Percentiles rank a stretch among this genome's conserved stretches.
Evolutionary conservation across 2,113 vertebrate genomes (phyloP).

Genomic region (Puffinus mauretanicus): DNA sequence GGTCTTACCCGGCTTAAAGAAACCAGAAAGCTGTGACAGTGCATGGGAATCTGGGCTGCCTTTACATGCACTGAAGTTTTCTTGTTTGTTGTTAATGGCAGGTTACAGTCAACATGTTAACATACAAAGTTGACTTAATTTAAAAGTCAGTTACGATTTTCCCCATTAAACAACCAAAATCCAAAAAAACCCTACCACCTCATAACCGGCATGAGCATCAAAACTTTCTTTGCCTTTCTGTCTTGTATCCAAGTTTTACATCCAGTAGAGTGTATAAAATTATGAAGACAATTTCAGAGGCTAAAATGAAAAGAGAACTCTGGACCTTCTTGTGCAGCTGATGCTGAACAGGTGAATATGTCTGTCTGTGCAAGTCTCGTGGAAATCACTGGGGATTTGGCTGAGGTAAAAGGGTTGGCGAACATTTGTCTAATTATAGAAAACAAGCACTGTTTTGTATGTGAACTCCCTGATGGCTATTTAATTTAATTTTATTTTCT

Average conservation of each 20-base stretch:
- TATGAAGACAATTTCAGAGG: not conserved
- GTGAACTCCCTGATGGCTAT: constrained; percentile 24
- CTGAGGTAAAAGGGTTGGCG: not conserved
- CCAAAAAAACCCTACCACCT: not conserved
- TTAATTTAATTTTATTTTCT: constrained; percentile 1
- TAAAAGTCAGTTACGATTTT: not conserved
- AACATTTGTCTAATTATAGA: constrained; percentile 33
- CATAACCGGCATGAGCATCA: not conserved
- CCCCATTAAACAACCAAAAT: not conserved
- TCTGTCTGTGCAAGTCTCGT: not conserved
- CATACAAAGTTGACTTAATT: not conserved
- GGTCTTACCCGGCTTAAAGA: not conserved
- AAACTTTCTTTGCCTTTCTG: not conserved
- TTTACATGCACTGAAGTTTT: not conserved
- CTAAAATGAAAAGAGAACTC: not conserved
- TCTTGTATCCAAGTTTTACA: not conserved
- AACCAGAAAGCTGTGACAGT: not conserved
- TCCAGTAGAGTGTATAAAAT: not conserved
- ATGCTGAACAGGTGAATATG: constrained; percentile 13
- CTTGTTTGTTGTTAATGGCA: not conserved
- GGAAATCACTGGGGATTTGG: not conserved
- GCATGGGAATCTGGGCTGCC: not conserved
- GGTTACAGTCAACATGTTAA: not conserved
- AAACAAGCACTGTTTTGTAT: constrained; percentile 31
- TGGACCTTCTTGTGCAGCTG: not conserved